These are phyloP conservation scores for Sebastes wilsoni DNA, from an alignment of 2,797 vertebrate species.

Conservation along the genomic window DNA sequence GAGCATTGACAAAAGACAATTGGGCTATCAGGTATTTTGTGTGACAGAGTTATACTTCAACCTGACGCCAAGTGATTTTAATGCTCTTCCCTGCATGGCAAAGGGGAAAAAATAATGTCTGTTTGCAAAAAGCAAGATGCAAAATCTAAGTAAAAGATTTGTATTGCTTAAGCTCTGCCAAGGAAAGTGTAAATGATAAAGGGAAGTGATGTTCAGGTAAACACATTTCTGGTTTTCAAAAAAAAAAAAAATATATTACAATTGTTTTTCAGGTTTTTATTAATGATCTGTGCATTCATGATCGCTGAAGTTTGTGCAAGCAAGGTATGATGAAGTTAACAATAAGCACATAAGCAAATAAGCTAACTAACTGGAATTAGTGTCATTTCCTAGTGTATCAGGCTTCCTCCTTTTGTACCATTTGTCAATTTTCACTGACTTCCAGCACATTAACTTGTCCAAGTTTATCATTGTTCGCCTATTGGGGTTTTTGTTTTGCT, in stretches of 20 bases:
- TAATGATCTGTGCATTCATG: neutral
- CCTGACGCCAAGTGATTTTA: constrained; percentile 9
- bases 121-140: neutral
- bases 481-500: neutral
- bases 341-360: neutral
- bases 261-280: neutral
- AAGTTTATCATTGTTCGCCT: neutral
- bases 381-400: neutral
- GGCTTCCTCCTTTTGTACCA: neutral
- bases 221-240: neutral
- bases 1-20: constrained; percentile 36
- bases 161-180: neutral
- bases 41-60: constrained; percentile 22
- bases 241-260: neutral
- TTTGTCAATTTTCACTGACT: neutral
- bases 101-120: neutral
- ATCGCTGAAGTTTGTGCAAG: neutral
- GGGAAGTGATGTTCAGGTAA: neutral
- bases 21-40: constrained; percentile 32
- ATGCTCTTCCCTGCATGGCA: neutral
- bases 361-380: neutral
- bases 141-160: neutral
- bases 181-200: neutral
- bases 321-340: neutral
- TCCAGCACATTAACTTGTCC: too few species aligned